phyloP scores from a whole-genome alignment of 2,888 invertebrate genomes.

The Timema cristinae region DNA sequence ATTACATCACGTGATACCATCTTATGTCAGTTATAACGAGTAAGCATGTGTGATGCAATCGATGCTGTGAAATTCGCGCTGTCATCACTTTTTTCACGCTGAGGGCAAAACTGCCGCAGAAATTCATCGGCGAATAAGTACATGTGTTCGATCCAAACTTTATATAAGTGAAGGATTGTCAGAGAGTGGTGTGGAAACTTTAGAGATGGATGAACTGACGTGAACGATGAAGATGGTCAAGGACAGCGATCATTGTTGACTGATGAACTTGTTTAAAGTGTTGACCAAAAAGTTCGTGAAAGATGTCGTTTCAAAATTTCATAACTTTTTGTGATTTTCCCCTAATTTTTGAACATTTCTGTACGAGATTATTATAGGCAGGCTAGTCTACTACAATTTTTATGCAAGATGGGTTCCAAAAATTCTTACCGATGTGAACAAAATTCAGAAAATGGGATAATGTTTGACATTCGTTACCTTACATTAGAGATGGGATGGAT shows the following conservation, averaged over 20 bases:
- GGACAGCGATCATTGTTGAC: neutral
- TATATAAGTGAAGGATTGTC: neutral
- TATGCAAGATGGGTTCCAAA: slow-evolving; percentile 1
- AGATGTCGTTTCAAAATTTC: neutral
- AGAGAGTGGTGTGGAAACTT: slow-evolving; percentile 1
- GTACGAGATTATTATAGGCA: neutral
- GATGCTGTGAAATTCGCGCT: too few species aligned
- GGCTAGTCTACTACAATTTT: neutral
- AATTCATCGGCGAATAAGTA: neutral
- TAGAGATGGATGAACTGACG: neutral
- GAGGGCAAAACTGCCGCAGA: too few species aligned
- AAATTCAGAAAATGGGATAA: neutral
- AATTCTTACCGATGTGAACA: neutral
- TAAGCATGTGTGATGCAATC: too few species aligned
- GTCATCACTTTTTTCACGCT: too few species aligned
- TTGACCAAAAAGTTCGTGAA: neutral
- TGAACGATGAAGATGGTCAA: neutral
- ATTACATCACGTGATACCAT: too few species aligned
- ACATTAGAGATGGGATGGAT: too few species aligned
- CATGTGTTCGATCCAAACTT: neutral
- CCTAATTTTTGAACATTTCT: neutral
- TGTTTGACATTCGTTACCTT: too few species aligned
- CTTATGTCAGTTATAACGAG: too few species aligned
- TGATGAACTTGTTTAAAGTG: neutral
- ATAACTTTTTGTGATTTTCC: neutral